Base-by-base conservation (phyloP, 1,140 invertebrate genomes). In the Heliothis subflexa region DNA sequence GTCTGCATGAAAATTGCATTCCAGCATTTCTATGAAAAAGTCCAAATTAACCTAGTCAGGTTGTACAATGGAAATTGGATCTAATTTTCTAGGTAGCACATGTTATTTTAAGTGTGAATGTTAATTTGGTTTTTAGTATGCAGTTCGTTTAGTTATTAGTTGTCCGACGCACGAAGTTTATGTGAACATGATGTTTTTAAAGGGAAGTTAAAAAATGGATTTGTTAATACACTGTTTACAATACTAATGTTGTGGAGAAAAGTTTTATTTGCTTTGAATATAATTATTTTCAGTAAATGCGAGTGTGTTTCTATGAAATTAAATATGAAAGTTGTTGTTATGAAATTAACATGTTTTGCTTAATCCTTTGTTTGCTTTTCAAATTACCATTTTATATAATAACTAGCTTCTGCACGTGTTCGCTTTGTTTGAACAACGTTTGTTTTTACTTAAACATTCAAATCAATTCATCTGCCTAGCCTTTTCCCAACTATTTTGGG, bases 1-100 rank as follows among this genome's bases (percentile, higher is more conserved):
- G 78, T 80, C 64, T 76, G 21, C 49, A 75, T 40, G 50, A 71
- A 75, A 80, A 80, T 80, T 80, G 78, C 71, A 75, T 57, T 75
- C 50, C 14, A 18, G 55, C 50, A 62, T 47, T 78, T 33, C 45
- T 75, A 62, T 75, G 73, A 75, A 75, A 75, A 75, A 75, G 57
- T 75, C 47, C 45, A 75, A 75, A 75, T 64, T 64, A 62, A 64
- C 47, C 5, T 25, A 28, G 59, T 33, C 45, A 33, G 14, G 9
- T 50, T 5, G 3, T 13, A 25, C 55, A 59, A 13, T 47, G 25
- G 1, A 78, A 71, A 49, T 70, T 16, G 40, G 45, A 70, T 33
- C 66, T 70, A 49, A 57, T 70, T 11, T 5, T 18, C n/a, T 28
- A 13, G 18, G 14, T 25, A 7, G 7, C 70, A 78, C 3, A n/a